A percentile compares a stretch with the other conserved stretches of the same genome.
Evolutionary conservation across 2,888 invertebrate species (phyloP).

Genomic region (Caenorhabditis plicata): DNA sequence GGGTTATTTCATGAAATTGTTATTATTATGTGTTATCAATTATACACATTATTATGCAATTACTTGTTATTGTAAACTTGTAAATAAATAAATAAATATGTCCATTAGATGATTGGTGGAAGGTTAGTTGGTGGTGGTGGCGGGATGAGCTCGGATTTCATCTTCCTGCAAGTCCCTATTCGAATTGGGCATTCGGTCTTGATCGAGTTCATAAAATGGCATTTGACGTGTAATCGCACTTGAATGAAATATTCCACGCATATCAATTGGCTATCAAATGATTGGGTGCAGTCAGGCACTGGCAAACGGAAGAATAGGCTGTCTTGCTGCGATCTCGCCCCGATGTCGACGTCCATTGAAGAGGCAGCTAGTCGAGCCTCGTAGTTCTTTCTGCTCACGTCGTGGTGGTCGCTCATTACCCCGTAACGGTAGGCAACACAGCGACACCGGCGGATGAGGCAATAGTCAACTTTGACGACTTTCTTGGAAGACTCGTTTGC

Average conservation of each 20-base stretch:
- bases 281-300: constrained; percentile 19
- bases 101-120: too few relatives aligned
- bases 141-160: too few relatives aligned
- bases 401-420: constrained; percentile 8
- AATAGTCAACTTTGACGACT: constrained; percentile 32
- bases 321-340: constrained; percentile 11
- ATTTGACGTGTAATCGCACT: constrained; percentile 25
- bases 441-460: constrained; percentile 23
- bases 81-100: too few relatives aligned
- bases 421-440: constrained; percentile 33
- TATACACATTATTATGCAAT: too few relatives aligned
- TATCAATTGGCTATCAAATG: constrained; percentile 26
- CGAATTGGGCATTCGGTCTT: constrained; percentile 30
- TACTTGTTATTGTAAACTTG: too few relatives aligned
- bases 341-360: too few relatives aligned
- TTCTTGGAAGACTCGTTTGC: constrained; percentile 26
- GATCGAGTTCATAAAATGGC: constrained; percentile 20
- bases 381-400: constrained; percentile 20
- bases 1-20: too few relatives aligned
- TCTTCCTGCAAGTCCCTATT: too few relatives aligned
- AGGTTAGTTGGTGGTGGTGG: too few relatives aligned
- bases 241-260: constrained; percentile 28
- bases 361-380: constrained; percentile 14
- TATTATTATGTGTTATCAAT: too few relatives aligned
- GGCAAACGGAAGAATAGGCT: constrained; percentile 16